phyloP scores from a whole-genome alignment of 1,140 invertebrate species.

The Pseudomyrmex concolor region DNA sequence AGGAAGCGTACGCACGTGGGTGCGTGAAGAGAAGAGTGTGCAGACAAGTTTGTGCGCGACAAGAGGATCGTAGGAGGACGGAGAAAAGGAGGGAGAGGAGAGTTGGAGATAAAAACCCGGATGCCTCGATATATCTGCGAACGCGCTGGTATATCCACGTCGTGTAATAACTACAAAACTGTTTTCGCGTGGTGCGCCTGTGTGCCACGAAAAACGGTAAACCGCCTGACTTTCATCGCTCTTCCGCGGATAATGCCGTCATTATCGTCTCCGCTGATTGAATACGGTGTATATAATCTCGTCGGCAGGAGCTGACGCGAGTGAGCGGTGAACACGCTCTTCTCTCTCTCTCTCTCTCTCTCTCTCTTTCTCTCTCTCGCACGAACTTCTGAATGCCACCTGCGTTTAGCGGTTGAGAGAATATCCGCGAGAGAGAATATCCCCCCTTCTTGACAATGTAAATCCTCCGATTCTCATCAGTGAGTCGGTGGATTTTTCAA shows the following conservation, averaged over 20 bases:
- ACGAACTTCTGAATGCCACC: constrained; percentile 46
- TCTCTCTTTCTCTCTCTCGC: background rate
- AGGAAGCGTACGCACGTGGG: constrained; percentile 44
- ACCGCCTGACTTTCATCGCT: constrained; percentile 60
- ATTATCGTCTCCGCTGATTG: constrained; percentile 66
- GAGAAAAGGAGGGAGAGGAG: constrained; percentile 19
- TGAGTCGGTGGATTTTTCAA: too few species aligned
- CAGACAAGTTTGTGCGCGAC: background rate
- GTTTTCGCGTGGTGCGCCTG: constrained; percentile 43
- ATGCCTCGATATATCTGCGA: background rate
- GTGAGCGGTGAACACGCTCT: constrained; percentile 14
- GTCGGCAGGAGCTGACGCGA: background rate
- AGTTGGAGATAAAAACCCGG: constrained; percentile 42
- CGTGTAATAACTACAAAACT: constrained; percentile 43
- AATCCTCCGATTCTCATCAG: constrained; percentile 29
- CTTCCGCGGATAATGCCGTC: constrained; percentile 58
- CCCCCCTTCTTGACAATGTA: background rate
- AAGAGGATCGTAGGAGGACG: background rate
- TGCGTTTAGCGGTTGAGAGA: constrained; percentile 17
- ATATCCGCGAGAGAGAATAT: constrained; percentile 1
- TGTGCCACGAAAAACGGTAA: constrained; percentile 52
- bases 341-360: background rate
- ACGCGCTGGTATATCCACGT: background rate
- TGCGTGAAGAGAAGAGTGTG: background rate
- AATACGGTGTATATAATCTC: constrained; percentile 62